A percentile compares a stretch with the other conserved stretches of the same genome.
Conservation (phyloP, 2,888 invertebrate genomes). For the Galeruca laticollis region DNA sequence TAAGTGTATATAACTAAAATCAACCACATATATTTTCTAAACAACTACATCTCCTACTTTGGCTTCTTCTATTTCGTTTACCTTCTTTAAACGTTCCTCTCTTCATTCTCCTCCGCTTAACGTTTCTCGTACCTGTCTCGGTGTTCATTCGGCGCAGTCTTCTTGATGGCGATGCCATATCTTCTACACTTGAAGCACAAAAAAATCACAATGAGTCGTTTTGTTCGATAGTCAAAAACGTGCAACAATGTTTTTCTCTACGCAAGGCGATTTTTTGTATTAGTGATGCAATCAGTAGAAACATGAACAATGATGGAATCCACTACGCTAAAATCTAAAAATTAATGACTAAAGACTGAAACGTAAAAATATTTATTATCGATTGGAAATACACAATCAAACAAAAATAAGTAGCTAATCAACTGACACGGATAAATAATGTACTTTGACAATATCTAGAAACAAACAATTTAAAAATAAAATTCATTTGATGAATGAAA, state of each 20-base stretch:
- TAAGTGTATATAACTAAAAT: background rate
- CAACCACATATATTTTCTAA: constrained; percentile 23
- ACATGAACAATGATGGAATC: constrained; percentile 55
- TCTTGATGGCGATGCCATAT: constrained; percentile 51
- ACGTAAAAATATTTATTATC: background rate
- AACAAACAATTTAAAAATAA: too few species aligned
- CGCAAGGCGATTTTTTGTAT: constrained; percentile 58
- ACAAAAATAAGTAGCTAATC: background rate
- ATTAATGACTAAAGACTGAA: constrained; percentile 20
- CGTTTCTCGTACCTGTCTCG: constrained; percentile 26
- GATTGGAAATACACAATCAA: background rate
- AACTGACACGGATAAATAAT: background rate
- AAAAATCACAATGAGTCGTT: constrained; percentile 61
- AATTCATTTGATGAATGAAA: too few species aligned
- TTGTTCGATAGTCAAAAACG: constrained; percentile 52
- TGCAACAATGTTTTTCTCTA: constrained; percentile 60
- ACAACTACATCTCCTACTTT: constrained; percentile 49
- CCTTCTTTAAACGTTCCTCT: constrained; percentile 54
- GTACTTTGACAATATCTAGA: too few species aligned
- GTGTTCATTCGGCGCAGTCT: constrained; percentile 32
- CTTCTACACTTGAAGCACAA: constrained; percentile 63
- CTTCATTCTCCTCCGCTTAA: constrained; percentile 18
- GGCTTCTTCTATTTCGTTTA: constrained; percentile 56
- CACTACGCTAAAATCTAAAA: constrained; percentile 36
- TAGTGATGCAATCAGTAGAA: constrained; percentile 63